Conservation (phyloP, 2,797 vertebrate species). For the Acomys russatus region DNA sequence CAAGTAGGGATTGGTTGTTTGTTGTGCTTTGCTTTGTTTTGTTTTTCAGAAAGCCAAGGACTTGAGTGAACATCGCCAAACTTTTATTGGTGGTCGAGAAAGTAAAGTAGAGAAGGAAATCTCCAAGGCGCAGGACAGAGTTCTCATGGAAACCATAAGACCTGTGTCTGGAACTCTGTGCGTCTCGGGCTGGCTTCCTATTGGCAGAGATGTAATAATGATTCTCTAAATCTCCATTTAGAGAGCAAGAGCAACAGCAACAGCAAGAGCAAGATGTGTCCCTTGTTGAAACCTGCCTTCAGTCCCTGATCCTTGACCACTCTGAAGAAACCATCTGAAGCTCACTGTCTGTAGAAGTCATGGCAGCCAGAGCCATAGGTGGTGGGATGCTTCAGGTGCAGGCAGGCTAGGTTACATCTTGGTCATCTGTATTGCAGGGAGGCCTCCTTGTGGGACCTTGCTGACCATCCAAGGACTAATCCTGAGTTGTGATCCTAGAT, state of each 20-base stretch:
- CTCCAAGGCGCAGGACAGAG: not conserved
- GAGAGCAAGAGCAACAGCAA: no score
- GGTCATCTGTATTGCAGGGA: no score
- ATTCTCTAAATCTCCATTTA: not conserved
- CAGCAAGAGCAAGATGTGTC: not conserved
- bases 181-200: not conserved
- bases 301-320: not conserved
- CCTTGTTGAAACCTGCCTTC: not conserved
- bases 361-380: no score
- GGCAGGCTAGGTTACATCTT: not conserved
- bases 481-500: no score
- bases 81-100: not conserved
- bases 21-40: no score
- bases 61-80: not conserved
- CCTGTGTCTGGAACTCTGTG: not conserved
- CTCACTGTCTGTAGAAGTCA: no score
- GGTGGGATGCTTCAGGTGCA: not conserved
- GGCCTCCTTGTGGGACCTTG: no score
- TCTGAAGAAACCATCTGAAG: not conserved
- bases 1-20: not conserved
- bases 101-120: not conserved
- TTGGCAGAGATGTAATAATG: not conserved
- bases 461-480: no score
- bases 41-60: not conserved
- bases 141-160: not conserved